Conservation (phyloP, 2,888 invertebrate species). For the Melieria crassipennis region DNA sequence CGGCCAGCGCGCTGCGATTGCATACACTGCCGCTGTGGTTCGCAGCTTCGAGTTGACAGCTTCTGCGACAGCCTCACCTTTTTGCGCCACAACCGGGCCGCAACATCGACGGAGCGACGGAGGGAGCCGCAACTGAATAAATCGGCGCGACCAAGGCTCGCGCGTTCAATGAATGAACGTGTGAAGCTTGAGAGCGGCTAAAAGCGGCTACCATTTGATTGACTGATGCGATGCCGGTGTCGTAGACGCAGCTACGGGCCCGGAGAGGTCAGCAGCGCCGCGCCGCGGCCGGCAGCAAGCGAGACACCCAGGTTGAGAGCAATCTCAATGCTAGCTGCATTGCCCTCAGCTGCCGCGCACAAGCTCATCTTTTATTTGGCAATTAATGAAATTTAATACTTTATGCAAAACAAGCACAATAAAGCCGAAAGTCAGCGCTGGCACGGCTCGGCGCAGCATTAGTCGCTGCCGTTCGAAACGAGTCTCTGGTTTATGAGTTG, state of each 20-base stretch:
- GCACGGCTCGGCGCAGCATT: too few species aligned
- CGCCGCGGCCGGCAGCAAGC: too few species aligned
- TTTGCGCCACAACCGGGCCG: not conserved
- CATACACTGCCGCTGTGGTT: constrained; percentile 14
- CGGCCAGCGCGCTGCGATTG: constrained; percentile 15
- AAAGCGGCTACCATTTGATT: not conserved
- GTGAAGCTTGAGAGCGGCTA: too few species aligned
- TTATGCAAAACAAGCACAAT: constrained; percentile 42
- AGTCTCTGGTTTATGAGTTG: constrained; percentile 19
- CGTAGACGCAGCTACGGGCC: too few species aligned
- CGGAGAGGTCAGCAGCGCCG: too few species aligned
- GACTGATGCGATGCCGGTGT: constrained; percentile 11
- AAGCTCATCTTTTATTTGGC: constrained; percentile 45
- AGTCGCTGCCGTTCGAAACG: constrained; percentile 27
- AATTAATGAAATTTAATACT: constrained; percentile 63
- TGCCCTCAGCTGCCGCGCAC: constrained; percentile 7
- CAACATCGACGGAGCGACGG: too few species aligned
- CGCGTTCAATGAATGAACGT: too few species aligned
- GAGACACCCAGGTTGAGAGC: too few species aligned
- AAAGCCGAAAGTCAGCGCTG: too few species aligned
- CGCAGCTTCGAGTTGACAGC: not conserved
- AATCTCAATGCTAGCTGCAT: too few species aligned
- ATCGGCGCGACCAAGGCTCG: too few species aligned
- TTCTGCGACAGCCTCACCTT: not conserved
- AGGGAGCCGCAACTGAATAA: too few species aligned